These are phyloP conservation scores for Aspidiotus rigidus DNA, from an alignment of 2,888 invertebrate species.

Conservation along the genomic window DNA sequence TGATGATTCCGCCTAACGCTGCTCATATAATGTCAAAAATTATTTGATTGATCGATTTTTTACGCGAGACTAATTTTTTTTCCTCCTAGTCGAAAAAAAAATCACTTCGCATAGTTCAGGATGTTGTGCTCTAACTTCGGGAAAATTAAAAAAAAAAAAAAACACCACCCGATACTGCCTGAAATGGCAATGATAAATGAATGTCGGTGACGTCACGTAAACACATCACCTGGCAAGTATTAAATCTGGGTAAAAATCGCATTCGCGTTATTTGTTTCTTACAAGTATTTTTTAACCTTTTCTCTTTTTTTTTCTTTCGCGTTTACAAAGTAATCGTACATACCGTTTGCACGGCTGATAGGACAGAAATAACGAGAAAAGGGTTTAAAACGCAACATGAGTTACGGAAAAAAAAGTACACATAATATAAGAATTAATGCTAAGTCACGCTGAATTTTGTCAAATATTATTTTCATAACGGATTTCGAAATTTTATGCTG, in stretches of 20 bases:
- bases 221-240: slow-evolving; percentile 32
- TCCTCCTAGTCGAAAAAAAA: slow-evolving; percentile 17
- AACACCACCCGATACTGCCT: slow-evolving; percentile 12
- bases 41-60: slow-evolving; percentile 32
- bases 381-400: slow-evolving; percentile 19
- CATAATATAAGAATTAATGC: slow-evolving; percentile 23
- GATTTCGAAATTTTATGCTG: slow-evolving; percentile 15
- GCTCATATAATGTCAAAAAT: slow-evolving; percentile 31
- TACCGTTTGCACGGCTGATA: slow-evolving; percentile 9
- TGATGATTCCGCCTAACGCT: slow-evolving; percentile 29
- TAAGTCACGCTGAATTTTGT: slow-evolving; percentile 29
- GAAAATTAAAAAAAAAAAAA: slow-evolving; percentile 21
- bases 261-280: slow-evolving; percentile 18
- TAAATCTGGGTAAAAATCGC: slow-evolving; percentile 30
- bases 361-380: slow-evolving; percentile 14
- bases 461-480: slow-evolving; percentile 23
- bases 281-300: slow-evolving; percentile 18
- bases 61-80: slow-evolving; percentile 32
- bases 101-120: slow-evolving; percentile 31
- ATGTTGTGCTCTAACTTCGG: slow-evolving; percentile 28
- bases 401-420: slow-evolving; percentile 20
- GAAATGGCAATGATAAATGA: slow-evolving; percentile 28
- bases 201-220: slow-evolving; percentile 31
- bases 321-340: not conserved
- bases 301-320: not conserved